Percentiles rank a stretch among this genome's conserved stretches.
Evolutionary conservation across 1,140 invertebrate species (phyloP).

Genomic region (Hirudo medicinalis): DNA sequence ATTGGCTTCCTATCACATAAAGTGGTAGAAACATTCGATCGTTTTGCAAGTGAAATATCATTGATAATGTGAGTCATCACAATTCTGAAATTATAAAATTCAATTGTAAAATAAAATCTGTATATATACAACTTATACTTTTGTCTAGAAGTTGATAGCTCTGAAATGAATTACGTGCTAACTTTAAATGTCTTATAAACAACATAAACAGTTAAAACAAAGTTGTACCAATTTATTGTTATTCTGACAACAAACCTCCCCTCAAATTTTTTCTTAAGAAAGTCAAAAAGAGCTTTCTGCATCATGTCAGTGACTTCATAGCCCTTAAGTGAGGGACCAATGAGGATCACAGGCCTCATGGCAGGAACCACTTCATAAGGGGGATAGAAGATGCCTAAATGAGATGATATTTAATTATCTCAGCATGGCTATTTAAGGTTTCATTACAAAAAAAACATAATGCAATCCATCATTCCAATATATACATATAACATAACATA

Average conservation of each 20-base stretch:
- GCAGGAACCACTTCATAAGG: conserved; percentile 99
- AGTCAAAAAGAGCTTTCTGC: conserved; percentile 99
- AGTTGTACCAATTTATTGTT: too few relatives aligned
- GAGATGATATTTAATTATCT: neutral
- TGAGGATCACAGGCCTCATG: conserved; percentile 94
- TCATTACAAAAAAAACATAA: too few relatives aligned
- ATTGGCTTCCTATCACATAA: conserved; percentile 59
- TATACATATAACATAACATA: too few relatives aligned
- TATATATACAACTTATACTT: too few relatives aligned
- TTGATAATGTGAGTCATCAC: conserved; percentile 98
- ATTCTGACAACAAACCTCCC: conserved; percentile 54
- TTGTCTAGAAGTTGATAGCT: too few relatives aligned
- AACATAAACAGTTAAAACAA: too few relatives aligned
- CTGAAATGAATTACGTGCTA: too few relatives aligned
- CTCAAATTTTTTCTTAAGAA: conserved; percentile 90
- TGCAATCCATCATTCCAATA: too few relatives aligned
- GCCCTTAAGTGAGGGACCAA: conserved; percentile 92
- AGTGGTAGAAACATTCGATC: conserved; percentile 73
- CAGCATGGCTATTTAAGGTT: too few relatives aligned
- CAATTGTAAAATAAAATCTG: too few relatives aligned
- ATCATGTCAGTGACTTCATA: conserved; percentile 99
- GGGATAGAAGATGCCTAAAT: conserved; percentile 50
- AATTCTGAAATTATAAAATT: conserved; percentile 54
- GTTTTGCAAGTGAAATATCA: conserved; percentile 96
- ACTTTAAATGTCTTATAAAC: too few relatives aligned